A percentile compares a stretch with the other conserved stretches of the same genome.
phyloP scores from a whole-genome alignment of 2,797 vertebrate genomes.

The Gorsachius magnificus region DNA sequence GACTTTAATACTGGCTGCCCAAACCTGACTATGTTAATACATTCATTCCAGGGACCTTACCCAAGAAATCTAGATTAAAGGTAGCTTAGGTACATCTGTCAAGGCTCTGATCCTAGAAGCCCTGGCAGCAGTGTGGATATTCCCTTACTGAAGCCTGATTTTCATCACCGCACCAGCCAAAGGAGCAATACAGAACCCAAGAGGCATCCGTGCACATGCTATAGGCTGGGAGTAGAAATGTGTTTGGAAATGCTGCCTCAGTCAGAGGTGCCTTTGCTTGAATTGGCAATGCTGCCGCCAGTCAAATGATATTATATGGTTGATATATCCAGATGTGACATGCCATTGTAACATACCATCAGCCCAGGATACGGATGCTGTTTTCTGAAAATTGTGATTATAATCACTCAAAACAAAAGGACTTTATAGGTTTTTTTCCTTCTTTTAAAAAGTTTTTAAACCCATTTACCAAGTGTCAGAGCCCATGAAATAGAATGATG shows the following conservation, averaged over 20 bases:
- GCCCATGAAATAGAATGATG: conserved; percentile 51
- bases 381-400: conserved; percentile 50
- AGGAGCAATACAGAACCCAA: neutral
- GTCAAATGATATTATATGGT: neutral
- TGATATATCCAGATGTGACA: conserved; percentile 49
- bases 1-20: neutral
- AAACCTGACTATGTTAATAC: neutral
- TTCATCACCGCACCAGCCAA: neutral
- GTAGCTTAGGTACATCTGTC: neutral
- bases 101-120: neutral
- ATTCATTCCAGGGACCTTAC: neutral
- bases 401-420: conserved; percentile 31
- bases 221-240: neutral
- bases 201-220: neutral
- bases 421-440: neutral
- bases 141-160: neutral
- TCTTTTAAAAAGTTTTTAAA: conserved; percentile 50
- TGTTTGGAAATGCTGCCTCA: neutral
- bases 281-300: neutral
- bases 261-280: neutral
- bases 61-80: neutral
- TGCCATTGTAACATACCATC: neutral
- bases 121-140: neutral
- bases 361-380: neutral
- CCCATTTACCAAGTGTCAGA: conserved; percentile 47